phyloP scores from a whole-genome alignment of 2,888 invertebrate species.

The Pseudanteris insignis region DNA sequence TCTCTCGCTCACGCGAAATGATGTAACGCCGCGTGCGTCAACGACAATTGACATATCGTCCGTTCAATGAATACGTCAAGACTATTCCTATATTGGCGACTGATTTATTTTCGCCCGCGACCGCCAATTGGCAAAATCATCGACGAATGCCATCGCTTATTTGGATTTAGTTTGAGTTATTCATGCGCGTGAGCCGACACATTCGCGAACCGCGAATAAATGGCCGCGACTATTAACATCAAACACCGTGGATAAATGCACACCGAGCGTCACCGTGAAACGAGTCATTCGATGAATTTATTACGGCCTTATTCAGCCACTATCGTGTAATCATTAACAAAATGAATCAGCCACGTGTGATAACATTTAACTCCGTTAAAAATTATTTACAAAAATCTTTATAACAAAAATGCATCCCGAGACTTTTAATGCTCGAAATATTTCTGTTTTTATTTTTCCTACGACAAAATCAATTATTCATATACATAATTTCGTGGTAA shows the following conservation, averaged over 20 bases:
- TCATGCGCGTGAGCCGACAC: slow-evolving; percentile 18
- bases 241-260: background rate
- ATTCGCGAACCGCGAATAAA: slow-evolving; percentile 20
- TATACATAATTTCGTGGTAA: no score
- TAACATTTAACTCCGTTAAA: no score
- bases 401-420: no score
- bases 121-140: slow-evolving; percentile 41
- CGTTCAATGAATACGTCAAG: slow-evolving; percentile 49
- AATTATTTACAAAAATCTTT: no score
- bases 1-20: no score
- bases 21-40: slow-evolving; percentile 41
- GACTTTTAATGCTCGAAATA: no score
- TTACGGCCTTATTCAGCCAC: no score
- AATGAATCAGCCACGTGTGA: no score
- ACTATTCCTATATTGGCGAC: slow-evolving; percentile 51
- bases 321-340: no score
- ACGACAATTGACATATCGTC: slow-evolving; percentile 52
- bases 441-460: no score
- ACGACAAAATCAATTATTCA: no score
- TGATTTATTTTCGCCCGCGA: slow-evolving; percentile 39
- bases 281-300: slow-evolving; percentile 15
- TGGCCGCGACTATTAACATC: slow-evolving; percentile 14
- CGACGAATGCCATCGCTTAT: slow-evolving; percentile 36
- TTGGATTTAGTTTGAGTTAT: slow-evolving; percentile 30
- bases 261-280: slow-evolving; percentile 10